Conservation (phyloP, 35 echinoderm and acorn worm species). For the Ptychodera flava region DNA sequence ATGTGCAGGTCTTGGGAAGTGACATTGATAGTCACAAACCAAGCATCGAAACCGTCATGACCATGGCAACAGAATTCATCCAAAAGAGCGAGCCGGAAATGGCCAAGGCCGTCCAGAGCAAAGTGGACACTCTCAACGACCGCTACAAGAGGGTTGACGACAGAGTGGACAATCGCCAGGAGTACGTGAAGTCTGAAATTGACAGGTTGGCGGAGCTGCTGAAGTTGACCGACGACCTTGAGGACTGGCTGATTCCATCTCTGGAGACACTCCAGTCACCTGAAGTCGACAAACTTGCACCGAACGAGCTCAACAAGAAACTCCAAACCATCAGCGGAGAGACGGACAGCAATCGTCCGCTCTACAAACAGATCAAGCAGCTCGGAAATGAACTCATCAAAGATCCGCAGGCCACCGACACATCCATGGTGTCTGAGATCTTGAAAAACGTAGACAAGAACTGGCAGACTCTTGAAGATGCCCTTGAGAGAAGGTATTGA, state of each 20-base stretch:
- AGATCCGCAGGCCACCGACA: constrained; percentile 79
- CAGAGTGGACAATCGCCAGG: constrained; percentile 27
- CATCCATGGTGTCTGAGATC: constrained; percentile 53
- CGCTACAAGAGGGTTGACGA: constrained; percentile 61
- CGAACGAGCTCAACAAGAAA: background rate
- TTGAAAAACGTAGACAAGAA: constrained; percentile 86
- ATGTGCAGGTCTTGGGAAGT: constrained; percentile 66
- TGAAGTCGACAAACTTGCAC: background rate
- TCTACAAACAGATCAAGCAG: constrained; percentile 62
- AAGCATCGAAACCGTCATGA: constrained; percentile 55
- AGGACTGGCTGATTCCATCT: constrained; percentile 82
- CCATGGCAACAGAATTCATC: constrained; percentile 49
- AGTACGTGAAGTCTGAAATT: constrained; percentile 43
- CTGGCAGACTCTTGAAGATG: constrained; percentile 76
- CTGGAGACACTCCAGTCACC: constrained; percentile 72
- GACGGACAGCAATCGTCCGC: constrained; percentile 57
- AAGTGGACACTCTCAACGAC: constrained; percentile 70
- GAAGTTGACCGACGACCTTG: constrained; percentile 71
- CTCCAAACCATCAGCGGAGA: constrained; percentile 16
- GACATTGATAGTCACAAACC: constrained; percentile 73
- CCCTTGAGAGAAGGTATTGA: constrained; percentile 72
- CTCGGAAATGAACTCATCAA: constrained; percentile 65
- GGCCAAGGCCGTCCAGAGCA: constrained; percentile 58
- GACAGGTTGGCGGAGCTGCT: constrained; percentile 72
- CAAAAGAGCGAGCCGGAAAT: constrained; percentile 69